Evolutionary conservation across 2,797 vertebrate genomes (phyloP).

Genomic region (Sebastes kiyomatsui): DNA sequence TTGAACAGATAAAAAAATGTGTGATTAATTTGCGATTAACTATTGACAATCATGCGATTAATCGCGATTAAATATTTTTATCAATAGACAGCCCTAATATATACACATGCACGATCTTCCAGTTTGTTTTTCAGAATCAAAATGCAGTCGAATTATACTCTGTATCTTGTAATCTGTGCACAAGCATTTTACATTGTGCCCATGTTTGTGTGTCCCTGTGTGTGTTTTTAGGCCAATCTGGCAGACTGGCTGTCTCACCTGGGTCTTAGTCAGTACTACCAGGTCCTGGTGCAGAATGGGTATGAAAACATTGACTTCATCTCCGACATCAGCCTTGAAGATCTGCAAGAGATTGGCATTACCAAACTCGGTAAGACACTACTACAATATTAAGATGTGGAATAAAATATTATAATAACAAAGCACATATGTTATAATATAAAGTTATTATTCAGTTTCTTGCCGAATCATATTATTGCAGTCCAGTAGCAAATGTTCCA

Average conservation of each 20-base stretch:
- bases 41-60: too few relatives aligned
- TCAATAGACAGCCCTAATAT: too few relatives aligned
- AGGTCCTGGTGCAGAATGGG: slow-evolving; percentile 95
- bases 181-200: neutral
- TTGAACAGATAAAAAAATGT: too few relatives aligned
- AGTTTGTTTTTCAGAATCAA: neutral
- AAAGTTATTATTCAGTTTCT: neutral
- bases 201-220: slow-evolving; percentile 10
- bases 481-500: neutral
- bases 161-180: neutral
- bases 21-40: too few relatives aligned
- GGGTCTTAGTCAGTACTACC: slow-evolving; percentile 96
- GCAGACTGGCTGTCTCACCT: slow-evolving; percentile 95
- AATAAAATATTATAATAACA: neutral
- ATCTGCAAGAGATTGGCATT: slow-evolving; percentile 97
- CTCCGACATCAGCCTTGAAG: slow-evolving; percentile 96
- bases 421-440: too few relatives aligned
- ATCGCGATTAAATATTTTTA: rapidly evolving
- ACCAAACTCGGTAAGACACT: slow-evolving; percentile 91
- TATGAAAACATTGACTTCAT: slow-evolving; percentile 99
- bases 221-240: slow-evolving; percentile 88
- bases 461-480: neutral
- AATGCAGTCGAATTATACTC: neutral
- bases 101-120: slow-evolving; percentile 54
- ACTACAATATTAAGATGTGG: neutral